phyloP scores from a whole-genome alignment of 2,113 vertebrate genomes.

The Gopherus evgoodei region DNA sequence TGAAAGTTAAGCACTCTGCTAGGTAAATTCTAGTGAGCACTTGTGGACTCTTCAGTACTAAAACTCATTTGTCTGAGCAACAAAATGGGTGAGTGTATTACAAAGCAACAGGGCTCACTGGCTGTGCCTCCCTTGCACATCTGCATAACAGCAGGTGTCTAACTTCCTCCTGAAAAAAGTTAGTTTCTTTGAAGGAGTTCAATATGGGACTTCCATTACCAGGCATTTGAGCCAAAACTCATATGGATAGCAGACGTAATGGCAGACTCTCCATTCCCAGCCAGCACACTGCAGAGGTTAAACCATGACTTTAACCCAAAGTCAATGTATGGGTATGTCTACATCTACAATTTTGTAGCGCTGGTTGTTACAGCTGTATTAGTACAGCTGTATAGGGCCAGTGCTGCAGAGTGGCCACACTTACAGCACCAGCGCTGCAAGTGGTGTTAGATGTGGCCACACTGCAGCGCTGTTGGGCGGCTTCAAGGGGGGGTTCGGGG shows the following conservation, averaged over 20 bases:
- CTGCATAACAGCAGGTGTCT: background rate
- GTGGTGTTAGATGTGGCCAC: no score
- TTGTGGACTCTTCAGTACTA: background rate
- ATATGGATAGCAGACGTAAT: background rate
- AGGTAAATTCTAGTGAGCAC: background rate
- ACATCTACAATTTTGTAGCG: no score
- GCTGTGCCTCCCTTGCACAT: background rate
- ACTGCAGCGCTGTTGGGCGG: no score
- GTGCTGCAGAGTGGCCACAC: no score
- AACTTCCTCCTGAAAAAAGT: background rate
- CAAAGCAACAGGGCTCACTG: background rate
- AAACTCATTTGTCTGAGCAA: background rate
- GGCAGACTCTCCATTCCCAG: background rate
- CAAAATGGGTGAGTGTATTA: background rate
- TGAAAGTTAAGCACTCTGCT: background rate
- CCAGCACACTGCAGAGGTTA: background rate
- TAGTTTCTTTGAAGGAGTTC: accelerated
- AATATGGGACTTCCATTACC: accelerated
- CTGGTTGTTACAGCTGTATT: no score
- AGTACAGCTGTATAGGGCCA: no score
- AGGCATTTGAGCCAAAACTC: no score
- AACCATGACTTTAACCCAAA: background rate
- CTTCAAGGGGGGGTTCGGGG: no score
- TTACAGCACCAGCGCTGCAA: no score
- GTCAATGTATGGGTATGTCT: no score